Conservation (phyloP, 1,140 invertebrate genomes). For the Grapholita molesta region DNA sequence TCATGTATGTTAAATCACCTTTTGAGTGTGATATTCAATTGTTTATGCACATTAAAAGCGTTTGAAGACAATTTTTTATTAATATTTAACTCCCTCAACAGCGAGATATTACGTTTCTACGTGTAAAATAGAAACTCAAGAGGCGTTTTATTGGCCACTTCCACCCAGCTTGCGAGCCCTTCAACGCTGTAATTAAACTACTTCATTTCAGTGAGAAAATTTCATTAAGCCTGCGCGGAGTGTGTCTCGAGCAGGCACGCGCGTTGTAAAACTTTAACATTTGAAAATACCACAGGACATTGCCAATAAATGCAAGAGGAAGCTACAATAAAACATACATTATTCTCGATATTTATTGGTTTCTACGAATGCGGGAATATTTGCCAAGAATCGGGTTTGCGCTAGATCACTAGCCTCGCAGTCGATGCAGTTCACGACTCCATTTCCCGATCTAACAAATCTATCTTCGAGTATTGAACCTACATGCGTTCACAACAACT, state of each 20-base stretch:
- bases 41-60: not conserved
- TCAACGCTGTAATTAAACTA: not conserved
- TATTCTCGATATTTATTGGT: not conserved
- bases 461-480: not conserved
- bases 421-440: not conserved
- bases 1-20: too few relatives aligned
- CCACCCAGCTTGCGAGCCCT: not conserved
- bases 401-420: not conserved
- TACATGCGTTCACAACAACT: not conserved
- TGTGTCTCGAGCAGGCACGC: not conserved
- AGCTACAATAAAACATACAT: slow-evolving; percentile 6
- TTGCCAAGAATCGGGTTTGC: not conserved
- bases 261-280: not conserved
- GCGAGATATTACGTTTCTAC: not conserved
- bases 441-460: not conserved
- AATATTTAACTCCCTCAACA: not conserved
- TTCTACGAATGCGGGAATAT: not conserved
- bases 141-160: not conserved
- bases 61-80: not conserved
- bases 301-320: not conserved
- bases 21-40: too few relatives aligned
- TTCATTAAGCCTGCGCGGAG: not conserved
- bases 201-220: not conserved
- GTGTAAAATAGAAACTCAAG: not conserved
- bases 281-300: not conserved